A percentile compares a stretch with the other conserved stretches of the same genome.
Conservation (phyloP, 2,797 vertebrate genomes). For the Dendrocincla tyrannina region DNA sequence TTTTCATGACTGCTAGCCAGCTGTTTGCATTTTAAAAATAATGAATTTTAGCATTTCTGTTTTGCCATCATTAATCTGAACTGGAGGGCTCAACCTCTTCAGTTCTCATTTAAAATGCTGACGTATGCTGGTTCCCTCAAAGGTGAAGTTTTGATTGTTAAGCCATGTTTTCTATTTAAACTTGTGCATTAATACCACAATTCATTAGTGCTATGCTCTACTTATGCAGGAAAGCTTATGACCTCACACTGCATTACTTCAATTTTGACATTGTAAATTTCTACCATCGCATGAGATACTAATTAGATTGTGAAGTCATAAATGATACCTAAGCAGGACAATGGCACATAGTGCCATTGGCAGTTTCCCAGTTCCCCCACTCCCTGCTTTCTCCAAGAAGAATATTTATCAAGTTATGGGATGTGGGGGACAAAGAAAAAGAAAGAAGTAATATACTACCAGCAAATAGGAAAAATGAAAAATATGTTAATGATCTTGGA, state of each 20-base stretch:
- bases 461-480: conserved; percentile 21
- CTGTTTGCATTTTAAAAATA: background rate
- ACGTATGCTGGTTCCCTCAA: background rate
- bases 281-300: conserved; percentile 49
- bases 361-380: conserved; percentile 43
- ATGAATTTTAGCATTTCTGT: background rate
- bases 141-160: conserved; percentile 66
- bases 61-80: background rate
- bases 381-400: conserved; percentile 17
- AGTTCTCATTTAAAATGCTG: background rate
- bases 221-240: conserved; percentile 47
- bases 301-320: conserved; percentile 76
- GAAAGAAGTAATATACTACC: background rate
- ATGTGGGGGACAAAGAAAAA: background rate
- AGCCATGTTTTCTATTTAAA: conserved; percentile 61
- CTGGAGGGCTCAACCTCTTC: conserved; percentile 1
- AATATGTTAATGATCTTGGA: conserved; percentile 39
- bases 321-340: conserved; percentile 63
- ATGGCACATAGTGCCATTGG: conserved; percentile 1
- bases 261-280: conserved; percentile 74
- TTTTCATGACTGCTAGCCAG: background rate
- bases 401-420: conserved; percentile 32
- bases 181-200: conserved; percentile 44
- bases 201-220: conserved; percentile 48
- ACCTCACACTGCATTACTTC: conserved; percentile 72